Percentiles rank a stretch among this genome's conserved stretches.
Evolutionary conservation across 2,888 invertebrate species (phyloP).

Genomic region (Strigamia crassipes): DNA sequence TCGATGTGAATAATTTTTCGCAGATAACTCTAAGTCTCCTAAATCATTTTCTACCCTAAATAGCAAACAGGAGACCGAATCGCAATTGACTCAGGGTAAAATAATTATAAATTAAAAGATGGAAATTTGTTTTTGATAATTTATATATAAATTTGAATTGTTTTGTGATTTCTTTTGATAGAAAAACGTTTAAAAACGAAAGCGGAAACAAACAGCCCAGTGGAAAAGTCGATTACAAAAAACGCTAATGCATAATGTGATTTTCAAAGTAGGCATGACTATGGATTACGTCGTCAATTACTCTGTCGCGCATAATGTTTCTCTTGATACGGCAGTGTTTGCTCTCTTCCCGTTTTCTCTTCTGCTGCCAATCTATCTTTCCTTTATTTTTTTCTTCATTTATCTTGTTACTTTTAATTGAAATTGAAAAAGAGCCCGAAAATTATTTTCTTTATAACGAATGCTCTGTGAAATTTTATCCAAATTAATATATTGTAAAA

Average conservation of each 20-base stretch:
- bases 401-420: neutral
- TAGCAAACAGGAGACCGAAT: neutral
- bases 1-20: neutral
- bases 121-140: neutral
- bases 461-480: neutral
- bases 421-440: neutral
- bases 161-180: neutral
- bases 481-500: neutral
- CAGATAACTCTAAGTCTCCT: conserved; percentile 13
- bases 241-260: conserved; percentile 3
- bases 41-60: neutral
- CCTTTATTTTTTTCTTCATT: neutral
- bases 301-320: neutral
- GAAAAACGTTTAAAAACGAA: neutral
- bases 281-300: neutral
- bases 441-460: neutral
- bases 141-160: too few species aligned
- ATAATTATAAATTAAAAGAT: neutral
- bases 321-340: conserved; percentile 27
- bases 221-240: neutral
- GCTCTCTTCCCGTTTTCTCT: conserved; percentile 16
- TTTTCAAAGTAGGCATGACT: neutral
- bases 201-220: neutral
- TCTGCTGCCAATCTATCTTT: conserved; percentile 14
- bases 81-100: conserved; percentile 12